Base-by-base conservation (phyloP, 2,888 invertebrate genomes). In the Serripes groenlandicus region DNA sequence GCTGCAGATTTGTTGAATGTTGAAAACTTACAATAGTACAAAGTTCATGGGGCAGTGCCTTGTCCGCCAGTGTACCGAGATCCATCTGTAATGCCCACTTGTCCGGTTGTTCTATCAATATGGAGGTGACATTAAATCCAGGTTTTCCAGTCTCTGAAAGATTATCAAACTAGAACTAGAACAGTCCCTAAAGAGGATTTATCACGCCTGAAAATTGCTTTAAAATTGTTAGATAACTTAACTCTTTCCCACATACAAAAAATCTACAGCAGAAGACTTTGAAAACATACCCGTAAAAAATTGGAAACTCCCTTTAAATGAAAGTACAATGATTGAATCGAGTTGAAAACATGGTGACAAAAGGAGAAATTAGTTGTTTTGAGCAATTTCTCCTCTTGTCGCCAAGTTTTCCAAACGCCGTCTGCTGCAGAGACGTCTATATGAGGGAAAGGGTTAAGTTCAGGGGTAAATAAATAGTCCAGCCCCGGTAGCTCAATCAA, bases 111-210 rank as follows among this genome's bases (percentile, higher is more conserved):
- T 95, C 95, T 21, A 95, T 87, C 18, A 93, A 87, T 37, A 95
- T 88, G 0, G 93, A 94, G 0, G 94, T 95, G 3, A 95, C 94
- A 54, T 91, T 92, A 5, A 95, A 93, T 18, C 95, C 95, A 3
- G 92, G 93, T 78, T 94, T 94, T 2, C 91, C 86, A 1, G 88
- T 84, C 77, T 92, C 94, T 93, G 83, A 21, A 89, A 86, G 35
- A n/a, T n/a, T n/a, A n/a, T n/a, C n/a, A n/a, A n/a, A n/a, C n/a
- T 3, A 60, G 9, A 42, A 42, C n/a, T n/a, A n/a, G n/a, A n/a
- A n/a, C n/a, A n/a, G n/a, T n/a, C n/a, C n/a, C n/a, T n/a, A n/a
- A n/a, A n/a, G n/a, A n/a, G n/a, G n/a, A n/a, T n/a, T n/a, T n/a
- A n/a, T n/a, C n/a, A n/a, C n/a, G n/a, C n/a, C n/a, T n/a, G n/a